A percentile compares a stretch with the other conserved stretches of the same genome.
phyloP scores from a whole-genome alignment of 2,797 vertebrate species.

The Melanotaenia parkinsoni region DNA sequence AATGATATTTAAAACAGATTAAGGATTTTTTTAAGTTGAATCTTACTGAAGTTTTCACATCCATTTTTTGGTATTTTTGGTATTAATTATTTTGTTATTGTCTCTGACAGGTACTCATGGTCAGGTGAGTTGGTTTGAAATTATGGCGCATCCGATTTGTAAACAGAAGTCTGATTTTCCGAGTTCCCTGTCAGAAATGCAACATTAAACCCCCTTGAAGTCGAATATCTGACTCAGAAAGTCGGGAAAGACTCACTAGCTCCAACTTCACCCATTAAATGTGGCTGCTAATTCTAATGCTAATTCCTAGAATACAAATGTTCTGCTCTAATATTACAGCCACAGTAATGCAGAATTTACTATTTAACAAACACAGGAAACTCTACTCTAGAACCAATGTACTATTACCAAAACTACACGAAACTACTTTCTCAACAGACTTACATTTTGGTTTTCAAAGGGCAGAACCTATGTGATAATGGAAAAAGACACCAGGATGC shows the following conservation, averaged over 20 bases:
- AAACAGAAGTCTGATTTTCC: too few relatives aligned
- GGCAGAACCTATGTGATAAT: conserved; percentile 55
- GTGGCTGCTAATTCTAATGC: too few relatives aligned
- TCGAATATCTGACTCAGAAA: too few relatives aligned
- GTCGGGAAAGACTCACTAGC: too few relatives aligned
- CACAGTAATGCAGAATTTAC: conserved; percentile 18
- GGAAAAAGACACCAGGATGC: conserved; percentile 35
- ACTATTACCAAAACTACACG: conserved; percentile 22
- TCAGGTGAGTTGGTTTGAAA: not conserved
- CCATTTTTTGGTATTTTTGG: too few relatives aligned
- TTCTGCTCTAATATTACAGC: conserved; percentile 18
- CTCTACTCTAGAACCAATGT: conserved; percentile 23
- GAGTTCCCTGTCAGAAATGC: too few relatives aligned
- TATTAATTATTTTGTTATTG: not conserved
- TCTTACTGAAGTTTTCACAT: not conserved
- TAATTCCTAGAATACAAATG: not conserved
- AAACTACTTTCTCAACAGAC: conserved; percentile 45
- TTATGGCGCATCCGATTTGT: not conserved
- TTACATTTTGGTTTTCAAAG: conserved; percentile 63
- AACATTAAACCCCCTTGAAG: too few relatives aligned
- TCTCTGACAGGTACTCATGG: not conserved
- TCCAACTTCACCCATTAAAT: too few relatives aligned
- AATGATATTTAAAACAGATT: not conserved
- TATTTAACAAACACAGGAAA: conserved; percentile 26
- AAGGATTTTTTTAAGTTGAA: not conserved